phyloP scores from a whole-genome alignment of 53 echinoderm and acorn worm genomes.

The Stichopus horrens region DNA sequence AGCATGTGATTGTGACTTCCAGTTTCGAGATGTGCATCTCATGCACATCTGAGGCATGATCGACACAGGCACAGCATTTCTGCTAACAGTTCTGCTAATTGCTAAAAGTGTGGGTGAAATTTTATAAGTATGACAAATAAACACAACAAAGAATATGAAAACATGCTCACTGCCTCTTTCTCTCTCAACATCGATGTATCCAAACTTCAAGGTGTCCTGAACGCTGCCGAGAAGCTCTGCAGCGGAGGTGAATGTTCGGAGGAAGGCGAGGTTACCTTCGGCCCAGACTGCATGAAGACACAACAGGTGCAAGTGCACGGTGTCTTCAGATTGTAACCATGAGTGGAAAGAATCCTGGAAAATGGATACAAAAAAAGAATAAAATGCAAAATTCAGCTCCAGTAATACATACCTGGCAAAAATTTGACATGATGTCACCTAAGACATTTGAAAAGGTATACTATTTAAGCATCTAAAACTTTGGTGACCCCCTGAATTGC shows the following conservation, averaged over 20 bases:
- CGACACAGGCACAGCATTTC: too few relatives aligned
- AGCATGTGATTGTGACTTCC: too few relatives aligned
- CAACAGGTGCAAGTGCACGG: conserved; percentile 39
- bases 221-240: conserved; percentile 48
- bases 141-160: not conserved
- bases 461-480: too few relatives aligned
- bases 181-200: conserved; percentile 63
- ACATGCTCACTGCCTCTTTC: conserved; percentile 69
- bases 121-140: not conserved
- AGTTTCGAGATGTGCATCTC: too few relatives aligned
- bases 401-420: too few relatives aligned
- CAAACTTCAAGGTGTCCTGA: conserved; percentile 62
- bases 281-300: conserved; percentile 94
- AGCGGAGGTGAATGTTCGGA: conserved; percentile 63
- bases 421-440: too few relatives aligned
- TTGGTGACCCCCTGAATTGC: not conserved
- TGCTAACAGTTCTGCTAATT: too few relatives aligned
- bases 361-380: not conserved
- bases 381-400: too few relatives aligned
- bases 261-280: conserved; percentile 54
- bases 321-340: conserved; percentile 17
- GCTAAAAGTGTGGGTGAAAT: too few relatives aligned
- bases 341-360: conserved; percentile 14
- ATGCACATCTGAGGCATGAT: too few relatives aligned
- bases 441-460: too few relatives aligned